Conservation (phyloP, 2,888 invertebrate genomes). For the Petrophora chlorosata region DNA sequence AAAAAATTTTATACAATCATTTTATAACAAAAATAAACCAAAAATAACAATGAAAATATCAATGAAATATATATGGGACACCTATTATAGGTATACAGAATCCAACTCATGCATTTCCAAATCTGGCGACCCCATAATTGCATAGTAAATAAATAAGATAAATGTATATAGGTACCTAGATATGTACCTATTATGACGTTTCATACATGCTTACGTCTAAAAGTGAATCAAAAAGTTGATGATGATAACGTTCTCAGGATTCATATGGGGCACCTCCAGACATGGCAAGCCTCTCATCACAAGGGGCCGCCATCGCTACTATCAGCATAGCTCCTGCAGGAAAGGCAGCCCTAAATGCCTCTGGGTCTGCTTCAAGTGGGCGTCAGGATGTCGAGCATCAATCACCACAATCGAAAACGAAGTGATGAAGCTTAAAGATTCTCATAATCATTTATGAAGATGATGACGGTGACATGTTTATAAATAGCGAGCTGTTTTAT, state of each 20-base stretch:
- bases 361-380: constrained; percentile 51
- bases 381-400: constrained; percentile 11
- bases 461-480: not conserved
- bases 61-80: too few relatives aligned
- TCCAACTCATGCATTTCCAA: too few relatives aligned
- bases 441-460: constrained; percentile 46
- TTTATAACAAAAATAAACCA: too few relatives aligned
- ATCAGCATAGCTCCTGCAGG: constrained; percentile 44
- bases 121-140: too few relatives aligned
- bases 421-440: constrained; percentile 15
- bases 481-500: not conserved
- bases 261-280: not conserved
- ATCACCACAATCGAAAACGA: constrained; percentile 7
- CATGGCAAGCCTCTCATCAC: constrained; percentile 21
- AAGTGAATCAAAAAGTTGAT: too few relatives aligned
- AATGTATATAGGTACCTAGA: too few relatives aligned
- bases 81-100: too few relatives aligned
- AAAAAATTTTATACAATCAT: too few relatives aligned
- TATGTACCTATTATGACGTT: too few relatives aligned
- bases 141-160: too few relatives aligned
- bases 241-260: not conserved
- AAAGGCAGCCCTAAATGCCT: constrained; percentile 37
- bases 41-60: too few relatives aligned
- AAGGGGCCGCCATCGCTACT: constrained; percentile 45
- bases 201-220: too few relatives aligned